Evolutionary conservation across 2,113 vertebrate genomes (phyloP).

Genomic region (Campylomormyrus tamandua): DNA sequence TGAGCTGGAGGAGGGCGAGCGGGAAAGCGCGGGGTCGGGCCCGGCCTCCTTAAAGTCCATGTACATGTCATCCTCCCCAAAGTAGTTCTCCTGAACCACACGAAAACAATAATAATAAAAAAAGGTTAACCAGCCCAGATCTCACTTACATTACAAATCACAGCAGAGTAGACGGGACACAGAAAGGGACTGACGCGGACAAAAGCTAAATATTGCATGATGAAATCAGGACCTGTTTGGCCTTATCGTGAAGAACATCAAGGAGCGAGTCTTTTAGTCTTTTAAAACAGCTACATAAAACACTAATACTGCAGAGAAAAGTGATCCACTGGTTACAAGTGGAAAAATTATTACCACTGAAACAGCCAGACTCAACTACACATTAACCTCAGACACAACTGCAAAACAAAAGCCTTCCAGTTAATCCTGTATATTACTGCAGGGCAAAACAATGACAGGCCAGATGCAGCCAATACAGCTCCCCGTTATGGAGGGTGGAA

Average conservation of each 20-base stretch:
- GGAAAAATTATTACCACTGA: not conserved
- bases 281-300: not conserved
- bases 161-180: not conserved
- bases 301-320: not conserved
- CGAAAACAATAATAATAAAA: not conserved
- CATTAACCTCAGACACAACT: not conserved
- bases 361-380: not conserved
- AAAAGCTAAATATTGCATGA: not conserved
- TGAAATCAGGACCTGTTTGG: not conserved
- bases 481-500: not conserved
- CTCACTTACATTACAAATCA: not conserved
- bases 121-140: not conserved
- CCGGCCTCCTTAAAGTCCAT: conserved; percentile 90
- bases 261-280: not conserved
- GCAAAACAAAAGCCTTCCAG: not conserved
- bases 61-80: conserved; percentile 97
- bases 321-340: not conserved
- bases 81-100: conserved; percentile 87
- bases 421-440: not conserved
- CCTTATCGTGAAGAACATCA: not conserved
- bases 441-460: not conserved
- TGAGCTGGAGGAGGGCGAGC: conserved; percentile 81
- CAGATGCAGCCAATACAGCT: not conserved
- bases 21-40: conserved; percentile 83
- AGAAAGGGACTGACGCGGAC: not conserved